A percentile compares a stretch with the other conserved stretches of the same genome.
Conservation (phyloP, 2,113 vertebrate genomes). For the Otus sunia region DNA sequence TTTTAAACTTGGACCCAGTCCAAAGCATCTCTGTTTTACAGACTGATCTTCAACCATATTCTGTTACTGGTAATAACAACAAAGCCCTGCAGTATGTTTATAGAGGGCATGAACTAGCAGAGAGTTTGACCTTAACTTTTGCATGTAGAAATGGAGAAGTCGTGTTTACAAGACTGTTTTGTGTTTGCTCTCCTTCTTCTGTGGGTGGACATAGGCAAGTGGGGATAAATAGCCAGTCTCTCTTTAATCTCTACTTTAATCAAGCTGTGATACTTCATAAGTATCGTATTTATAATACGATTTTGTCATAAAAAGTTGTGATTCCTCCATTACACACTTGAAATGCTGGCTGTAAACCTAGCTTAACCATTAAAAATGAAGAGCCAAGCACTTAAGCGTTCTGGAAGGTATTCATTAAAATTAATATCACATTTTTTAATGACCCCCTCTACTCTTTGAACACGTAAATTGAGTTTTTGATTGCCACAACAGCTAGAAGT, state of each 20-base stretch:
- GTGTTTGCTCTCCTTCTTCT: rapidly evolving
- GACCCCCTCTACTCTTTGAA: neutral
- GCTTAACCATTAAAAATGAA: neutral
- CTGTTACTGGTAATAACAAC: neutral
- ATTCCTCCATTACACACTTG: neutral
- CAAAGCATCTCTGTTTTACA: neutral
- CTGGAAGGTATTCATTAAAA: neutral
- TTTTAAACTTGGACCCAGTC: neutral
- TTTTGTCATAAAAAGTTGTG: neutral
- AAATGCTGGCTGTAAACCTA: neutral
- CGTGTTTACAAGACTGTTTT: neutral
- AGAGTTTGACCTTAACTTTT: neutral
- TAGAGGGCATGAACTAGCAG: neutral
- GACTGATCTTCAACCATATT: neutral
- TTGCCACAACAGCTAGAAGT: neutral
- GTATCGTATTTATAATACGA: too few species aligned
- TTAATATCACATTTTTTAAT: neutral
- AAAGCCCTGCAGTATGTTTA: neutral
- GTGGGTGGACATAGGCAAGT: neutral
- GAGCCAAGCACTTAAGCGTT: neutral
- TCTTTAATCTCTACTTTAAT: neutral
- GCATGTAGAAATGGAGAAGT: neutral
- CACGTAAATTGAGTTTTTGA: neutral
- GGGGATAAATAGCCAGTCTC: neutral
- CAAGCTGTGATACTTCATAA: neutral